Conservation (phyloP, 2,113 vertebrate genomes). For the Pachyramphus minor region DNA sequence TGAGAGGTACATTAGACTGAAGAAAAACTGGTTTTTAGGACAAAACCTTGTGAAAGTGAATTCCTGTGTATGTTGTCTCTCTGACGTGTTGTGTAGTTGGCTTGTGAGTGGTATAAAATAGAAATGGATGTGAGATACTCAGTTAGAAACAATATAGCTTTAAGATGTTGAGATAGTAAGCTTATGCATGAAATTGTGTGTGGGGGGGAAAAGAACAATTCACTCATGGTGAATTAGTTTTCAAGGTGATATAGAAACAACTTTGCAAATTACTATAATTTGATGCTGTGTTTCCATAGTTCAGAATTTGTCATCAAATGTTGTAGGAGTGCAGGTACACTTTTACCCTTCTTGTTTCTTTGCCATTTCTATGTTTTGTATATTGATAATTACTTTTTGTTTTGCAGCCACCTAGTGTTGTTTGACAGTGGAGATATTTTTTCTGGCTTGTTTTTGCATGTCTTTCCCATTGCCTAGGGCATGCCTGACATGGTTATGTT, state of each 20-base stretch:
- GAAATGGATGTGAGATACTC: not conserved
- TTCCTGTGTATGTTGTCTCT: not conserved
- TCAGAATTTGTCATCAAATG: not conserved
- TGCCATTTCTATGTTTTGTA: not conserved
- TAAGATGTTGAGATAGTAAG: not conserved
- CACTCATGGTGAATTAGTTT: not conserved
- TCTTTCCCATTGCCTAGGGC: not conserved
- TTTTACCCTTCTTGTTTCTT: not conserved
- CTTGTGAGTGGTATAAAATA: not conserved
- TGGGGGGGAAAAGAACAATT: not conserved
- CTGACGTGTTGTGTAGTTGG: not conserved
- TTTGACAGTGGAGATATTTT: not conserved
- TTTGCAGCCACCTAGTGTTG: not conserved
- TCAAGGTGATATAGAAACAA: not conserved
- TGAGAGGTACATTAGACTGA: not conserved
- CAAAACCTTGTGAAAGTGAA: not conserved
- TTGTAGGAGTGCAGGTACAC: not conserved
- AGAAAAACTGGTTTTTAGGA: not conserved
- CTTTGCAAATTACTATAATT: not conserved
- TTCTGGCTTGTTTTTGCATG: not conserved
- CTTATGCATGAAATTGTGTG: not conserved
- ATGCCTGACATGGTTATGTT: not conserved
- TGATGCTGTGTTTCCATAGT: not conserved
- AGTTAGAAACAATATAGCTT: not conserved
- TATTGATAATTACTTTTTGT: not conserved